These are phyloP conservation scores for Ophion costatus DNA, from an alignment of 2,888 invertebrate genomes.

Conservation along the genomic window DNA sequence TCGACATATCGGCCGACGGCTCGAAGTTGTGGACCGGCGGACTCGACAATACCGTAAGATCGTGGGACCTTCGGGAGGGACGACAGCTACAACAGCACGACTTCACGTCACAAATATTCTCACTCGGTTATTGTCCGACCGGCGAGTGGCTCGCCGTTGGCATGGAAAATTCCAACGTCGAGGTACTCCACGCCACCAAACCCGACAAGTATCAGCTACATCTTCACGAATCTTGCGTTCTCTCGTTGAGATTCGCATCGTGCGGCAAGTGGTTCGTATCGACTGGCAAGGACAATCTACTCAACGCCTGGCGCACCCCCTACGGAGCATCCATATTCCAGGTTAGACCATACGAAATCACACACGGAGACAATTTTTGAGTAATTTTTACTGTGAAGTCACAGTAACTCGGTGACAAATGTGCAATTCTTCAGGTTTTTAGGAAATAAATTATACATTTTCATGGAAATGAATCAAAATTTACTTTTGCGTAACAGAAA, in stretches of 20 bases:
- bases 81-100: slow-evolving; percentile 96
- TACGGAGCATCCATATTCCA: slow-evolving; percentile 98
- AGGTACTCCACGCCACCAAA: slow-evolving; percentile 94
- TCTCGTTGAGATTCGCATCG: slow-evolving; percentile 95
- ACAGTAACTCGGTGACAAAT: too few relatives aligned
- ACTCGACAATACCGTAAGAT: slow-evolving; percentile 96
- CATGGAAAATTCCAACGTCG: slow-evolving; percentile 98
- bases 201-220: slow-evolving; percentile 98
- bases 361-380: too few relatives aligned
- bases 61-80: slow-evolving; percentile 96
- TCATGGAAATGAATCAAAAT: too few relatives aligned
- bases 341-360: slow-evolving; percentile 84
- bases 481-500: too few relatives aligned
- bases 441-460: too few relatives aligned
- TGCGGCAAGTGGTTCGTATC: slow-evolving; percentile 99
- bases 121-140: slow-evolving; percentile 96
- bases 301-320: slow-evolving; percentile 98
- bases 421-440: too few relatives aligned
- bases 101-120: slow-evolving; percentile 96
- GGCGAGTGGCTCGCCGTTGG: slow-evolving; percentile 98
- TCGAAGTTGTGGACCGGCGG: slow-evolving; percentile 98
- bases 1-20: slow-evolving; percentile 97
- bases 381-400: too few relatives aligned
- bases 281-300: slow-evolving; percentile 96
- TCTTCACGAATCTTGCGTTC: slow-evolving; percentile 97